Evolutionary conservation across 2,797 vertebrate species (phyloP).

Genomic region (Sebastes iracundus): DNA sequence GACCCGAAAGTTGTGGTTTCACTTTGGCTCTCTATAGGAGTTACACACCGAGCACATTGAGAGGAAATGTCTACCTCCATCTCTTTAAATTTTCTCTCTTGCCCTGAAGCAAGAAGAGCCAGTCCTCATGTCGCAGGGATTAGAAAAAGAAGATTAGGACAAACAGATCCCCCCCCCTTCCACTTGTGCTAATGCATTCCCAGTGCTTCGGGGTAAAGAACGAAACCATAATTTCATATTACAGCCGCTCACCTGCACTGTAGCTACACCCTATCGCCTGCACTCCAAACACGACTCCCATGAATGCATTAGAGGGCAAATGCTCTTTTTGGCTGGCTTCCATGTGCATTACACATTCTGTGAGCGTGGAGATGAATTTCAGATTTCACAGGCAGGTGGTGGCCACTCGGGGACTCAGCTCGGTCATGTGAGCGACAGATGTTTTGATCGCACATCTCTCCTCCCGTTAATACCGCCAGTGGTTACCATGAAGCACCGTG

Average conservation of each 20-base stretch:
- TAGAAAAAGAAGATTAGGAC: constrained; percentile 4
- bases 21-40: neutral
- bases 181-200: constrained; percentile 41
- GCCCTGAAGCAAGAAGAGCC: neutral
- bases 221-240: constrained; percentile 7
- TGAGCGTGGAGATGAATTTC: neutral
- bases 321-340: constrained; percentile 45
- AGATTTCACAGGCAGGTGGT: constrained; percentile 7
- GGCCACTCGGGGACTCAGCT: constrained; percentile 10
- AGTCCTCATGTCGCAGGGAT: constrained; percentile 7
- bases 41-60: neutral
- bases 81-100: constrained; percentile 4
- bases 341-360: constrained; percentile 24
- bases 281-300: constrained; percentile 9
- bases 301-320: constrained; percentile 38
- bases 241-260: constrained; percentile 41
- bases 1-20: neutral
- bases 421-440: constrained; percentile 28
- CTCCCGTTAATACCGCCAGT: constrained; percentile 2
- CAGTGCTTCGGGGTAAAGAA: neutral
- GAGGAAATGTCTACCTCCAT: neutral
- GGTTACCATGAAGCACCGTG: constrained; percentile 9
- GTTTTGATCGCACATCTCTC: constrained; percentile 29
- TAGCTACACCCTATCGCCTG: neutral
- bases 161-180: constrained; percentile 7